Evolutionary conservation across 1,140 invertebrate species (phyloP).

Genomic region (Venustaconcha ellipsiformis): DNA sequence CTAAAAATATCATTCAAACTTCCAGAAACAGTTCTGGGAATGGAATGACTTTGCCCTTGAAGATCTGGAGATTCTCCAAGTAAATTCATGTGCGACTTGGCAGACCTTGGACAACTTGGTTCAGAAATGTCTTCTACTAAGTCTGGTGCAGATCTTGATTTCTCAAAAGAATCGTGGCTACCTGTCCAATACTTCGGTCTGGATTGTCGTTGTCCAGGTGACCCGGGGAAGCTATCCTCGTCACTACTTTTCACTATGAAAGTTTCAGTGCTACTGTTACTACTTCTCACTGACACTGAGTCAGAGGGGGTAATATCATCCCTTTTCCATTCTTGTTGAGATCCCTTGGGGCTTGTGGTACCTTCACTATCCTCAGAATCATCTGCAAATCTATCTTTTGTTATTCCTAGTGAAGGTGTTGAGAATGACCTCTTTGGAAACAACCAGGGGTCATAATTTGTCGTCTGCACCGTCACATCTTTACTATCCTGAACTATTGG

Average conservation of each 20-base stretch:
- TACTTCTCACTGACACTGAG: neutral
- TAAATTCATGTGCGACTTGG: slow-evolving; percentile 44
- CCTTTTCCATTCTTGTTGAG: no score
- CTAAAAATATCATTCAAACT: slow-evolving; percentile 43
- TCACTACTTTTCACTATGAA: slow-evolving; percentile 61
- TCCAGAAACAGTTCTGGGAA: slow-evolving; percentile 39
- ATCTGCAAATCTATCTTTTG: no score
- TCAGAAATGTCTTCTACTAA: slow-evolving; percentile 23
- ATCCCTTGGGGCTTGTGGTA: no score
- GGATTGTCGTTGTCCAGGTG: neutral
- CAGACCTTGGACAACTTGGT: slow-evolving; percentile 40
- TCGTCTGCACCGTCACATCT: no score
- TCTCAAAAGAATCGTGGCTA: slow-evolving; percentile 1
- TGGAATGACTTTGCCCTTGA: slow-evolving; percentile 6
- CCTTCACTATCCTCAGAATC: no score
- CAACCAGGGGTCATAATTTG: no score
- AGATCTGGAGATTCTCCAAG: neutral
- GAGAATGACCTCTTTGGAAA: no score
- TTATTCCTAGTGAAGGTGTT: no score
- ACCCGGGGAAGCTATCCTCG: slow-evolving; percentile 32
- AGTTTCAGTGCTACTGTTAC: slow-evolving; percentile 55
- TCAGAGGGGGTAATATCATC: no score
- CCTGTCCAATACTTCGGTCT: neutral
- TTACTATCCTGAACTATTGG: no score
- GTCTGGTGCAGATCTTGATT: slow-evolving; percentile 50